Conservation (phyloP, 2,797 vertebrate species). For the Cryptoblepharus egeriae region DNA sequence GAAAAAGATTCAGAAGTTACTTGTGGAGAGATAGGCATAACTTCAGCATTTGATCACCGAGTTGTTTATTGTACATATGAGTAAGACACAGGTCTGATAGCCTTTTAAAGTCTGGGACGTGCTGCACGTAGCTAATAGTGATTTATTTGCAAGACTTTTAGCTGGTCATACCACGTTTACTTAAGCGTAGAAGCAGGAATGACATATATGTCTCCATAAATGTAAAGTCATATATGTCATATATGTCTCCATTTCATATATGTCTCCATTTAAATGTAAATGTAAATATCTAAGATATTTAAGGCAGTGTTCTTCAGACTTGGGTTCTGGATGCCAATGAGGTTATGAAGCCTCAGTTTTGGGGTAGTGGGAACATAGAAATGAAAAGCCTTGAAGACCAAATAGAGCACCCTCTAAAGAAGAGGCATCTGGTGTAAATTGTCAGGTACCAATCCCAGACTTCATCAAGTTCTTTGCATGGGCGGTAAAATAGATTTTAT, state of each 20-base stretch:
- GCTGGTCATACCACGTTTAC: not conserved
- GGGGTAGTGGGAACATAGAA: no score
- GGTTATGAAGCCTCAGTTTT: no score
- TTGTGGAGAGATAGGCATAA: not conserved
- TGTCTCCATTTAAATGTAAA: not conserved
- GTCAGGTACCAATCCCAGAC: no score
- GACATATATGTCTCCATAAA: not conserved
- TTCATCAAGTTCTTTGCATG: no score
- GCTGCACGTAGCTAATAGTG: not conserved
- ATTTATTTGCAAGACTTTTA: not conserved
- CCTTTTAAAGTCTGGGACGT: not conserved
- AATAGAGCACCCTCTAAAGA: no score
- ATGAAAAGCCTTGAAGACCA: no score
- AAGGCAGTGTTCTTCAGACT: not conserved
- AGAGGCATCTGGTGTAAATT: no score
- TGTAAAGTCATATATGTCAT: not conserved
- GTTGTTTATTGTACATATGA: not conserved
- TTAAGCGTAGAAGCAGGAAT: not conserved
- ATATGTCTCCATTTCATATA: not conserved
- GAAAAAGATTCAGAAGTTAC: not conserved
- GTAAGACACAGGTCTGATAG: not conserved
- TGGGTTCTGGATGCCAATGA: no score
- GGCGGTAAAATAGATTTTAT: no score
- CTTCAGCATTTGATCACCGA: not conserved
- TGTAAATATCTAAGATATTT: not conserved